phyloP scores from a whole-genome alignment of 2,888 invertebrate species.

The Tachina fera region DNA sequence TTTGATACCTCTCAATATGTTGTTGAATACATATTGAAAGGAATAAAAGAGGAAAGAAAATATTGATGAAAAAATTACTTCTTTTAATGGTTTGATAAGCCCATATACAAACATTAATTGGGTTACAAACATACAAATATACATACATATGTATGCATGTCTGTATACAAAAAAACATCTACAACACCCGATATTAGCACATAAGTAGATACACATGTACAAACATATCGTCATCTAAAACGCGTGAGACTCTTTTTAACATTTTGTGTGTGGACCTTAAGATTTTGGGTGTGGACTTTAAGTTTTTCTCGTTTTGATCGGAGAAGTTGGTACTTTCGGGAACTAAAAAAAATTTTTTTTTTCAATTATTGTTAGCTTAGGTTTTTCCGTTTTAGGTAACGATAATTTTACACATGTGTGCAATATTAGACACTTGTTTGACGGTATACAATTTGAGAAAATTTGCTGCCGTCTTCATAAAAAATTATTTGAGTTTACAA shows the following conservation, averaged over 20 bases:
- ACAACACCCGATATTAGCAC: constrained; percentile 9
- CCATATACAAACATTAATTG: constrained; percentile 65
- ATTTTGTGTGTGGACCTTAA: no score
- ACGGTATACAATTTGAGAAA: constrained; percentile 10
- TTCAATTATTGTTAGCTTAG: no score
- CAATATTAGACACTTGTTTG: constrained; percentile 20
- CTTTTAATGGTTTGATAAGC: constrained; percentile 65
- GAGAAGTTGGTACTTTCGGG: no score
- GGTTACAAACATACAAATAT: constrained; percentile 67
- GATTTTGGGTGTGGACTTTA: no score
- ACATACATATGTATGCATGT: no score
- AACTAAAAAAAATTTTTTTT: no score
- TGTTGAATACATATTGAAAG: constrained; percentile 62
- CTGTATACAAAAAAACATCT: constrained; percentile 3
- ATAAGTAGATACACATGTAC: not conserved
- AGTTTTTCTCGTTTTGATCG: no score
- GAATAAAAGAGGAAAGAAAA: constrained; percentile 35
- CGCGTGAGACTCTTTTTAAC: no score
- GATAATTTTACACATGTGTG: not conserved
- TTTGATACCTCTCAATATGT: constrained; percentile 68
- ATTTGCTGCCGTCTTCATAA: not conserved
- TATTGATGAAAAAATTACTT: constrained; percentile 13
- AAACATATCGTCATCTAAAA: no score
- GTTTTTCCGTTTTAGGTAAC: no score
- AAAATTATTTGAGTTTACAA: not conserved